Conservation (phyloP, 2,888 invertebrate species). For the Cerceris ruficornis region DNA sequence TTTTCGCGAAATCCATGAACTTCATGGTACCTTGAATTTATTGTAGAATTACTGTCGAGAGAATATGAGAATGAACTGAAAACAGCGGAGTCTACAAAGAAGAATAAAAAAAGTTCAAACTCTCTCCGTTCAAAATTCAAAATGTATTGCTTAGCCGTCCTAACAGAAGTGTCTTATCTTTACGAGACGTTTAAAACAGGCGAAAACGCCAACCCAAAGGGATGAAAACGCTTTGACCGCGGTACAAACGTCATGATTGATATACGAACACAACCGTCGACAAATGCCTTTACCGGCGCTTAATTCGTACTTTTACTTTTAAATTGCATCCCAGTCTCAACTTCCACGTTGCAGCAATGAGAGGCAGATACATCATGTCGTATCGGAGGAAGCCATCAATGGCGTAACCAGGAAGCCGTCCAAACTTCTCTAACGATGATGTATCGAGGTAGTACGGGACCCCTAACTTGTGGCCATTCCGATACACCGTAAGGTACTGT, state of each 20-base stretch:
- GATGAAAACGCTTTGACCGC: background rate
- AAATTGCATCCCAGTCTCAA: conserved; percentile 60
- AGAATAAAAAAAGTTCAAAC: too few relatives aligned
- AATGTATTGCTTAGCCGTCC: too few relatives aligned
- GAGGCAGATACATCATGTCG: conserved; percentile 66
- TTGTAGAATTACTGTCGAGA: too few relatives aligned
- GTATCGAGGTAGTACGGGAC: conserved; percentile 65
- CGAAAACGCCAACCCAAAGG: background rate
- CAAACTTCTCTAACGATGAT: conserved; percentile 73
- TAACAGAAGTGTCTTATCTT: too few relatives aligned
- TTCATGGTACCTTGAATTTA: too few relatives aligned
- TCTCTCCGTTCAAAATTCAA: too few relatives aligned
- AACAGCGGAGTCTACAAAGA: too few relatives aligned
- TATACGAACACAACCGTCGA: conserved; percentile 28
- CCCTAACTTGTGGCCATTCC: conserved; percentile 67
- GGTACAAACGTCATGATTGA: conserved; percentile 22
- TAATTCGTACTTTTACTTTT: conserved; percentile 58
- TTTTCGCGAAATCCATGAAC: conserved; percentile 7
- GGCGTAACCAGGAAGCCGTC: conserved; percentile 69
- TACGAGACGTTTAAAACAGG: background rate
- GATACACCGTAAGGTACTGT: conserved; percentile 63
- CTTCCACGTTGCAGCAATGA: conserved; percentile 50
- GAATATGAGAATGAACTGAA: too few relatives aligned
- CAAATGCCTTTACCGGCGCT: conserved; percentile 41
- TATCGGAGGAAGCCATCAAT: conserved; percentile 69